These are phyloP conservation scores for Pomatostomus ruficeps DNA, from an alignment of 2,113 vertebrate genomes.

Conservation along the genomic window DNA sequence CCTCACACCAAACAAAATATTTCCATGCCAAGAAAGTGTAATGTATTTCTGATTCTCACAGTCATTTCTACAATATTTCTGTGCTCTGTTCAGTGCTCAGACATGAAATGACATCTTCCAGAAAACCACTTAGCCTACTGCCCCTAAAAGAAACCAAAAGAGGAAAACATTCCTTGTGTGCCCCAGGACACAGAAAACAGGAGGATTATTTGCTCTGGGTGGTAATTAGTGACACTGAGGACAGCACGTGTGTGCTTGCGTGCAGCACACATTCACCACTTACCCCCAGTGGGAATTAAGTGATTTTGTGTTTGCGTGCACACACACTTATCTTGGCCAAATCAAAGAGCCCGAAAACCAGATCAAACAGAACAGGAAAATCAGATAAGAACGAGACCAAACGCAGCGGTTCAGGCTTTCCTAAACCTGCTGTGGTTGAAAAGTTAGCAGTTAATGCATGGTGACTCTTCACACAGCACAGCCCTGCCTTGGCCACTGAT, in stretches of 20 bases:
- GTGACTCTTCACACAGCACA: not conserved
- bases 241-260: not conserved
- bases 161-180: not conserved
- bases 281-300: not conserved
- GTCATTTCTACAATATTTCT: not conserved
- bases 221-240: not conserved
- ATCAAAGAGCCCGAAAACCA: not conserved
- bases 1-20: not conserved
- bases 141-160: not conserved
- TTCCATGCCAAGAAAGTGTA: not conserved
- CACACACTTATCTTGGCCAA: not conserved
- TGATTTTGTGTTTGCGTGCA: not conserved
- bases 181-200: not conserved
- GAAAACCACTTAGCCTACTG: not conserved
- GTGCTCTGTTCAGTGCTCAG: not conserved
- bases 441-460: not conserved
- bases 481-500: not conserved
- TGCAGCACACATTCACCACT: not conserved
- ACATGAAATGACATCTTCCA: not conserved
- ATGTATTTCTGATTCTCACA: not conserved
- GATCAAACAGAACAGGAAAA: not conserved
- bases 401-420: not conserved
- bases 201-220: not conserved
- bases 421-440: not conserved
- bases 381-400: not conserved